Evolutionary conservation across 1,140 invertebrate species (phyloP).

Genomic region (Brachionus paranguensis): DNA sequence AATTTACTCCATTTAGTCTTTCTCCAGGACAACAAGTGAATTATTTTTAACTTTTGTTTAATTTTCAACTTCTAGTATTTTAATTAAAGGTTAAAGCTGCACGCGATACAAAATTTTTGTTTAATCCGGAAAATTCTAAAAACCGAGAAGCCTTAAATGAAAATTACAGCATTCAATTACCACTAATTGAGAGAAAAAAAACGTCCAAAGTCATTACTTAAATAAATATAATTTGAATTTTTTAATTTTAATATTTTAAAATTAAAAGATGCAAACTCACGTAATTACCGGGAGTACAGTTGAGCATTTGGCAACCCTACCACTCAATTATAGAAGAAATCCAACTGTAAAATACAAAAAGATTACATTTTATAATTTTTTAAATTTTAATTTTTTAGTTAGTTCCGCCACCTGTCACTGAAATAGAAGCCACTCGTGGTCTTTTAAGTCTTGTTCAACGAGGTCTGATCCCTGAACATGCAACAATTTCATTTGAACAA

Average conservation of each 20-base stretch:
- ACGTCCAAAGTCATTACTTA: constrained; percentile 43
- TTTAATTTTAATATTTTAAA: neutral
- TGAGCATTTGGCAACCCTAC: neutral
- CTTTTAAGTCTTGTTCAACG: constrained; percentile 53
- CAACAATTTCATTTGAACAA: constrained; percentile 53
- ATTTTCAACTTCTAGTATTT: neutral
- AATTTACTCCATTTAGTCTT: neutral
- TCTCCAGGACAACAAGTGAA: constrained; percentile 7
- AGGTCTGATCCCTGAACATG: constrained; percentile 52
- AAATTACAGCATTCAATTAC: constrained; percentile 53
- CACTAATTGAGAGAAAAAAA: constrained; percentile 48
- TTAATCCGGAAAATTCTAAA: constrained; percentile 50
- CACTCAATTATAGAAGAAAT: neutral
- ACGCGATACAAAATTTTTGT: constrained; percentile 44
- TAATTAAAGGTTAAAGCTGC: neutral
- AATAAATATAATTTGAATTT: neutral
- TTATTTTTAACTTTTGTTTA: neutral
- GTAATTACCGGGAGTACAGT: constrained; percentile 5
- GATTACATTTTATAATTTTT: neutral
- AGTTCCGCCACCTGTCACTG: constrained; percentile 51
- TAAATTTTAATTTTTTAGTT: constrained; percentile 44
- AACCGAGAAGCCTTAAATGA: constrained; percentile 50
- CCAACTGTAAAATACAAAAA: neutral
- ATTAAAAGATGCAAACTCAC: constrained; percentile 30
- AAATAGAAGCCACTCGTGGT: constrained; percentile 52